Conservation (phyloP, 2,888 invertebrate species). For the Drosophila mulleri region DNA sequence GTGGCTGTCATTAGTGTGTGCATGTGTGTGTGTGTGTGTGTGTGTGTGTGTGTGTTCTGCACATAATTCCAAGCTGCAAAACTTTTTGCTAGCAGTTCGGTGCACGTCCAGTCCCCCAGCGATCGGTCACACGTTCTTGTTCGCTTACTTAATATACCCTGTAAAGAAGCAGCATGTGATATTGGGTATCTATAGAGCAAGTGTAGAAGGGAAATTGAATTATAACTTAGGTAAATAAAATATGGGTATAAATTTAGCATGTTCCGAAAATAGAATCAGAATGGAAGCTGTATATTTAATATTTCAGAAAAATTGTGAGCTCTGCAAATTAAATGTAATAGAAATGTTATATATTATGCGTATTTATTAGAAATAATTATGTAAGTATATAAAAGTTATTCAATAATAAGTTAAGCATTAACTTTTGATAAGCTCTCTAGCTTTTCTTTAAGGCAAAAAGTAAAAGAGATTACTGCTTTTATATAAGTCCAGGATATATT, state of each 20-base stretch:
- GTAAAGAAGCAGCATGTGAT: not conserved
- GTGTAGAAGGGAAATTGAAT: not conserved
- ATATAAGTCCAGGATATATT: conserved; percentile 19
- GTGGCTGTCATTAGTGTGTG: conserved; percentile 5
- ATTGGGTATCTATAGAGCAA: not conserved
- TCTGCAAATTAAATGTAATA: no score
- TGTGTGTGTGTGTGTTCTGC: conserved; percentile 16
- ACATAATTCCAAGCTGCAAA: conserved; percentile 54
- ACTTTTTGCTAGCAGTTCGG: conserved; percentile 39
- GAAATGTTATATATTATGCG: no score
- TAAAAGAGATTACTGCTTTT: no score
- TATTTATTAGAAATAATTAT: no score
- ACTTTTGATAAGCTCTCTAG: no score
- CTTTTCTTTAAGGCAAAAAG: no score
- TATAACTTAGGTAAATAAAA: not conserved
- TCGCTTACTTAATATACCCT: conserved; percentile 26
- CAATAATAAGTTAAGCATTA: no score
- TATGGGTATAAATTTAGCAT: not conserved
- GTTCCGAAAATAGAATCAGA: no score
- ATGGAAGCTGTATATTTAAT: no score
- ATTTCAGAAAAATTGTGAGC: no score
- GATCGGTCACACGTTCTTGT: conserved; percentile 54
- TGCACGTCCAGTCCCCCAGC: conserved; percentile 45
- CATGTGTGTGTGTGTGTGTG: not conserved
- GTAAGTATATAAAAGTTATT: no score